Base-by-base conservation (phyloP, 2,797 vertebrate genomes). In the Dipus sagitta region DNA sequence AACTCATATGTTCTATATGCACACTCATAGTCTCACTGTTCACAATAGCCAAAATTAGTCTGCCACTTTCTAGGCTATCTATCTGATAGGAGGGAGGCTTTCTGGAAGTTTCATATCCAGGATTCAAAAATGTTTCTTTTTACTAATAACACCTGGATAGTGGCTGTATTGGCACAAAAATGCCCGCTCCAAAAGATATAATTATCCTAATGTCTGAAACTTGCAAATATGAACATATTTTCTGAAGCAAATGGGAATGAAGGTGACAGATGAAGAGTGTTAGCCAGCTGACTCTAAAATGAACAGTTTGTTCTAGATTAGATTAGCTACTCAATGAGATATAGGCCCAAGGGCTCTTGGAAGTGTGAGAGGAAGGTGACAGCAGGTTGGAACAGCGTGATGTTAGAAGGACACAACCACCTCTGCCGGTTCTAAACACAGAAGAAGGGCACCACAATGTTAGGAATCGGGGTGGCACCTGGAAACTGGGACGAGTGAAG, bases 51-150 rank as follows among this genome's bases (percentile, higher is more conserved):
- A 85, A 79, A 87, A 89, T 65, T 21, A n/a, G 34, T 54, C 26
- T 65, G 6, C 9, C 3, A 14, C 17, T 94, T 92, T 6, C 64
- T 21, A 85, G 47, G 24, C 34, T 89, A 3, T 60, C 21, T 81
- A 10, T 13, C 54, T 23, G 18, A 47, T 60, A 71, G 65, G 15
- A 24, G 11, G 9, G 21, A 64, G 0, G 0, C 5, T 52, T 70
- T 15, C 58, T 80, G 20, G 79, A 87, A 42, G 6, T n/a, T 15
- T 47, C 1, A 11, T 60, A 75, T 24, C 3, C 34, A 42, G 30
- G 26, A 62, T n/a, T 34, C 10, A 18, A 86, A 72, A 88, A 38
- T 76, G 17, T 52, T 95, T 90, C 24, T 62, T 93, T 92, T 83
- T 28, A 64, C n/a, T 58, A 15, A 74, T 47, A 84, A 79, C 77